A percentile compares a stretch with the other conserved stretches of the same genome.
These are phyloP conservation scores for Pseudomyrmex cubaensis DNA, from an alignment of 1,140 invertebrate species.

Conservation along the genomic window DNA sequence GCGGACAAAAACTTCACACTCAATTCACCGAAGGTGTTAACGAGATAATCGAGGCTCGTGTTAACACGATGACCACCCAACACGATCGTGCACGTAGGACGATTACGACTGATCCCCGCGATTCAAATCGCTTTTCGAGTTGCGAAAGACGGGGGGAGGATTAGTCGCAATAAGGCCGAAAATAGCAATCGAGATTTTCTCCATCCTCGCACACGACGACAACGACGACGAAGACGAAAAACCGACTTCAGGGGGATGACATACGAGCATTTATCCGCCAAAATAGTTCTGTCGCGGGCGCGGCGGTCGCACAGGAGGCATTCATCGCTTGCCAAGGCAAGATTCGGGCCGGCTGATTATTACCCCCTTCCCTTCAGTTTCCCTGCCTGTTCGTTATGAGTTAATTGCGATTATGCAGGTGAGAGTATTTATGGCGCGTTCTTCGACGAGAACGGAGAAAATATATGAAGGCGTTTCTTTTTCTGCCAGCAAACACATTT, in stretches of 20 bases:
- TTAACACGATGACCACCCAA: constrained; percentile 31
- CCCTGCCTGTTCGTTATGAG: constrained; percentile 8
- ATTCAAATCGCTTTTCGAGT: constrained; percentile 29
- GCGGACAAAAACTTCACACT: not conserved
- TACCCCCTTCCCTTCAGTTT: constrained; percentile 37
- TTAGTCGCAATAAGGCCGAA: constrained; percentile 80
- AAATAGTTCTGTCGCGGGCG: constrained; percentile 74
- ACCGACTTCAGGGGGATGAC: constrained; percentile 71
- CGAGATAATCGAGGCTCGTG: not conserved
- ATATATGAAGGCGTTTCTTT: not conserved
- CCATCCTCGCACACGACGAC: constrained; percentile 73
- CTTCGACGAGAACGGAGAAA: constrained; percentile 22
- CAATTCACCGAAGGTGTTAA: not conserved
- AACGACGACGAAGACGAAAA: constrained; percentile 66
- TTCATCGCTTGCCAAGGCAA: constrained; percentile 80
- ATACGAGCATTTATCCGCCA: constrained; percentile 79
- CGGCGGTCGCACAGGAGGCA: constrained; percentile 70
- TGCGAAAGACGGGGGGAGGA: constrained; percentile 38
- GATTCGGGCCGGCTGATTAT: constrained; percentile 65
- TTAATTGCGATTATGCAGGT: constrained; percentile 65
- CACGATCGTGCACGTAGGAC: constrained; percentile 42
- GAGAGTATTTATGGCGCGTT: constrained; percentile 63
- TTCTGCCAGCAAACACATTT: not conserved
- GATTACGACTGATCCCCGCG: constrained; percentile 62
- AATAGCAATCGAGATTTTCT: constrained; percentile 82